phyloP scores from a whole-genome alignment of 2,888 invertebrate genomes.

The Drosophila paracracens region DNA sequence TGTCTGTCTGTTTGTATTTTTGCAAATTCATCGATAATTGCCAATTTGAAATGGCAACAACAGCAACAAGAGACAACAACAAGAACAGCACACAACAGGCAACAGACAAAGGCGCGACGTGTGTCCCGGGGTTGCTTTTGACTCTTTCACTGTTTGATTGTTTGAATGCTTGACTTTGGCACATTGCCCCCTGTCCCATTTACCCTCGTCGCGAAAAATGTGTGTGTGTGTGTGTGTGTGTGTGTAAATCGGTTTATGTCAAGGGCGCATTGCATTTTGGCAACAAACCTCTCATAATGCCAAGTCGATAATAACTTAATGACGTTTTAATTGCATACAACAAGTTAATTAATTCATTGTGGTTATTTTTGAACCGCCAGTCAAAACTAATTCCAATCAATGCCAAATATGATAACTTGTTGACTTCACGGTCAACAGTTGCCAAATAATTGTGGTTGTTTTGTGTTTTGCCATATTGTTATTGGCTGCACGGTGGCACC shows the following conservation, averaged over 20 bases:
- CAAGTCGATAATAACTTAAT: slow-evolving; percentile 74
- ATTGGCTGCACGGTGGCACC: slow-evolving; percentile 72
- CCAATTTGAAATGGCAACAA: slow-evolving; percentile 79
- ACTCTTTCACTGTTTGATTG: slow-evolving; percentile 53
- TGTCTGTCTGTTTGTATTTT: slow-evolving; percentile 72
- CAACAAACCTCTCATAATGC: slow-evolving; percentile 67
- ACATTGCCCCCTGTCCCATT: slow-evolving; percentile 34
- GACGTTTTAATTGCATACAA: slow-evolving; percentile 78
- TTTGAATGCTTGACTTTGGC: slow-evolving; percentile 51
- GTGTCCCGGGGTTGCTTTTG: slow-evolving; percentile 60
- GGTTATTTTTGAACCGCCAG: slow-evolving; percentile 49
- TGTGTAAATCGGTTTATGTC: slow-evolving; percentile 49
- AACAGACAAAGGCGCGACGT: slow-evolving; percentile 51
- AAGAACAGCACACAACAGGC: slow-evolving; percentile 9
- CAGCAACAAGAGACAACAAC: slow-evolving; percentile 35
- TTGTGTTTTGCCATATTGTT: slow-evolving; percentile 23
- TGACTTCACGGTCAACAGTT: slow-evolving; percentile 45
- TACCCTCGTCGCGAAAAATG: not conserved
- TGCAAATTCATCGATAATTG: slow-evolving; percentile 81
- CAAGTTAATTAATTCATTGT: slow-evolving; percentile 77
- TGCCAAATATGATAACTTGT: slow-evolving; percentile 64
- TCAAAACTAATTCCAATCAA: slow-evolving; percentile 75
- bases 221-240: not conserved
- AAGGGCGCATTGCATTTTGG: slow-evolving; percentile 70
- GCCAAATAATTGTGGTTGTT: slow-evolving; percentile 15